A percentile compares a stretch with the other conserved stretches of the same genome.
Conservation (phyloP, 2,113 vertebrate species). For the Phoxinus phoxinus region DNA sequence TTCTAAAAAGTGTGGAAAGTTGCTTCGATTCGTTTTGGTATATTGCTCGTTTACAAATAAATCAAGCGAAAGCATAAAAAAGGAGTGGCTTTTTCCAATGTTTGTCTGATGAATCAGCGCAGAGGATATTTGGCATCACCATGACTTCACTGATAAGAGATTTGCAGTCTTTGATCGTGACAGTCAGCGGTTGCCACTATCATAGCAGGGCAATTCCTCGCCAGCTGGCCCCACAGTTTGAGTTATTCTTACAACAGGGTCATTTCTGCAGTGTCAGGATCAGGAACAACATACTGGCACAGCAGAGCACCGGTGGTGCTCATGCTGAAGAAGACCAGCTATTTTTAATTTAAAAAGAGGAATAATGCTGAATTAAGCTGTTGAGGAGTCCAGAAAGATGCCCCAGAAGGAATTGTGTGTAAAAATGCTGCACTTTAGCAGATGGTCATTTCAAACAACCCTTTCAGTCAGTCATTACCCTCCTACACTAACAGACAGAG, state of each 20-base stretch:
- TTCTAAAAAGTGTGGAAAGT: not conserved
- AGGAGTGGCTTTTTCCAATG: not conserved
- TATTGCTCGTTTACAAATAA: not conserved
- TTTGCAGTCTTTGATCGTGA: conserved; percentile 29
- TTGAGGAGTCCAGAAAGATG: not conserved
- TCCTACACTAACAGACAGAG: not conserved
- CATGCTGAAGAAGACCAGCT: conserved; percentile 25
- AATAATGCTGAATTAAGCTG: not conserved
- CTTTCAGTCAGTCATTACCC: not conserved
- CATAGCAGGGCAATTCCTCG: conserved; percentile 67
- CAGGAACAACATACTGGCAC: conserved; percentile 43
- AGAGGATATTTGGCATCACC: not conserved
- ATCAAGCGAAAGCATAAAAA: not conserved
- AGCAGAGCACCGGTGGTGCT: conserved; percentile 28
- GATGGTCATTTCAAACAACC: not conserved
- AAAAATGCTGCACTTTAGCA: not conserved
- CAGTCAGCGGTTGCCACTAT: not conserved
- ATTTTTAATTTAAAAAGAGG: not conserved
- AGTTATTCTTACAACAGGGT: conserved; percentile 23
- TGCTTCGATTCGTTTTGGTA: not conserved
- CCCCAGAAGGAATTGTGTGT: not conserved
- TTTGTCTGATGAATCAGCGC: not conserved
- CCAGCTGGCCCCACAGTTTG: conserved; percentile 74
- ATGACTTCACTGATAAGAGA: conserved; percentile 9
- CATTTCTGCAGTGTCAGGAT: conserved; percentile 69